Base-by-base conservation (phyloP, 2,113 vertebrate species). In the Lynx canadensis region DNA sequence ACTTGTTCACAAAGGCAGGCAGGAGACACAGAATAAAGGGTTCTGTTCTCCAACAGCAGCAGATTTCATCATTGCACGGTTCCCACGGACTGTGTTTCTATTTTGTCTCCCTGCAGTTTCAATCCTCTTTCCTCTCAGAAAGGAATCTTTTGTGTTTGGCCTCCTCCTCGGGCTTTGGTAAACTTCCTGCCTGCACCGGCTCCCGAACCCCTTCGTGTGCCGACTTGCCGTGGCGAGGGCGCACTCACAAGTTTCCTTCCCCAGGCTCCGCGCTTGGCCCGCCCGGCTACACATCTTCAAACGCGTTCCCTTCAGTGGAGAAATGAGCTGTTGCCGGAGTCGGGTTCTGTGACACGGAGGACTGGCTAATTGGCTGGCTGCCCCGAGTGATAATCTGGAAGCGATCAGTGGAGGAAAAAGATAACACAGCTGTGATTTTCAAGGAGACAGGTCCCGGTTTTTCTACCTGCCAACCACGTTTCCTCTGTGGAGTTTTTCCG, bases 361-460 rank as follows among this genome's bases (percentile, higher is more conserved):
- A 87, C 93, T 93, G 96, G 82, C n/a, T 98, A 82, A 87, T 81
- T 98, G 97, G 97, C 97, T 0, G 71, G 80, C 92, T 98, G 97
- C 97, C 97, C 92, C 5, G 55, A 90, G 41, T 94, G 96, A 95
- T 98, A 98, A 98, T 98, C 98, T 99, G 98, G 98, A 98, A 98
- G 98, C 55, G 78, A 98, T 98, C 97, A 98, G 93, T 29, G 96
- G 79, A 97, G 98, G 96, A 63, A 31, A 89, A 98, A 97, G 88
- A 97, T 98, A 97, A 98, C 97, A 98, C 97, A 98, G 98, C 96
- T 92, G 97, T 98, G 97, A 94, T 95, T 98, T 97, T 96, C 97
- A 95, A 94, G 97, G 80, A 98, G 97, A 98, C 91, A 94, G 97
- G 92, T 97, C 98, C 88, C 73, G 95, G 95, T 88, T 97, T 95